Base-by-base conservation (phyloP, 2,797 vertebrate genomes). In the Amazona ochrocephala region DNA sequence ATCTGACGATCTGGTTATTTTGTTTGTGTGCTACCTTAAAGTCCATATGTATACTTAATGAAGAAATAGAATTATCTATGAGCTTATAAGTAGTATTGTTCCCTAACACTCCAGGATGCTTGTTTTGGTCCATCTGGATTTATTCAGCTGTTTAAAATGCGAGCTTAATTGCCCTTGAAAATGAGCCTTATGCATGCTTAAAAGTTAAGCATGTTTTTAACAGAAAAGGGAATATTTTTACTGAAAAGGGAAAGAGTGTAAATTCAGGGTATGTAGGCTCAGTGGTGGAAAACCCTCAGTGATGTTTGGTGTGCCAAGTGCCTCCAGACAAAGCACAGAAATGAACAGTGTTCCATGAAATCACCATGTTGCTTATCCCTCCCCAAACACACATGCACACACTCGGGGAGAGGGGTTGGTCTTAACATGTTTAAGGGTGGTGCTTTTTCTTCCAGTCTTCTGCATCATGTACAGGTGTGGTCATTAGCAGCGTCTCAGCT, bases 111-210 rank as follows among this genome's bases (percentile, higher is more conserved):
- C 39, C 32, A 27, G 37, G 66, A 29, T 75, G 50, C 41, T 66
- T 81, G 12, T 54, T 93, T 80, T 81, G 22, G n/a, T 88, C 84
- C 71, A 77, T 90, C 50, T 84, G 44, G 60, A 42, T 76, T 87
- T 78, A 77, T 65, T 76, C 47, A 61, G 51, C 76, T 78, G 67
- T 77, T 95, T 79, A 67, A 73, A 79, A 73, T 39, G 47, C 30
- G 5, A 45, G 60, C 51, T 86, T 81, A 83, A 84, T 87, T 92
- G 66, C 5, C 39, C 82, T 90, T 91, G 71, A 76, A 88, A 93
- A 30, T 9, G 13, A 86, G 44, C 74, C n/a, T 41, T 82, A 48
- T 79, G 71, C 37, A 5, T 51, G 13, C 51, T 84, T 84, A 45
- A 47, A 85, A 87, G 29, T 54, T 58, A 83, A 77, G 21, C 22